phyloP scores from a whole-genome alignment of 2,888 invertebrate genomes.

The Heteropelma amictum region DNA sequence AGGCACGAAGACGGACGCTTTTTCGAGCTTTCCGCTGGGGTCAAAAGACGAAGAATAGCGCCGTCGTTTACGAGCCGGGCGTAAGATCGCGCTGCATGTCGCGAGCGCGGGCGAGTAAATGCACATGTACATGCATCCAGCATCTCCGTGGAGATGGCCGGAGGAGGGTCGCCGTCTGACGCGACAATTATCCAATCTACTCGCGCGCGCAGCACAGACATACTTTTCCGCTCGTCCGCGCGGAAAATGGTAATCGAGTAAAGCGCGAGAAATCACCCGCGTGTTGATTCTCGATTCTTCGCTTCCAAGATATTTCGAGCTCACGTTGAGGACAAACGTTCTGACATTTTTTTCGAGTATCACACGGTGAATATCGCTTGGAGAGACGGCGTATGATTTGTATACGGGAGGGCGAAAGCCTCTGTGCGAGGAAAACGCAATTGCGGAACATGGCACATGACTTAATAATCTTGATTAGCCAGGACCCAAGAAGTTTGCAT shows the following conservation, averaged over 20 bases:
- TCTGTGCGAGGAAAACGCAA: background rate
- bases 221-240: too few relatives aligned
- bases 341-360: too few relatives aligned
- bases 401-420: too few relatives aligned
- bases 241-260: background rate
- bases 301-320: background rate
- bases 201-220: background rate
- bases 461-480: conserved; percentile 33
- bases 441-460: conserved; percentile 24
- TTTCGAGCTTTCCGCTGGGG: conserved; percentile 17
- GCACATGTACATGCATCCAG: background rate
- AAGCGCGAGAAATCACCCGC: background rate
- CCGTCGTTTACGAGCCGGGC: background rate
- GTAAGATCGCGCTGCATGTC: background rate
- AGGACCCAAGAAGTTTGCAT: conserved; percentile 22
- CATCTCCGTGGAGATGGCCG: conserved; percentile 45
- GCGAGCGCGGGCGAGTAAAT: conserved; percentile 10
- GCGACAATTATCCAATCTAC: conserved; percentile 41
- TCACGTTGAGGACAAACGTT: too few relatives aligned
- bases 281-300: background rate
- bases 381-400: too few relatives aligned
- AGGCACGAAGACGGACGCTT: too few relatives aligned
- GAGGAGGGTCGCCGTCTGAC: conserved; percentile 24
- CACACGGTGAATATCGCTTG: too few relatives aligned
- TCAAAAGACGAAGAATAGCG: conserved; percentile 25